Evolutionary conservation across 1,140 invertebrate species (phyloP), one percentile per base, ranked within the genome.

Genomic region (Ectropis grisescens): DNA sequence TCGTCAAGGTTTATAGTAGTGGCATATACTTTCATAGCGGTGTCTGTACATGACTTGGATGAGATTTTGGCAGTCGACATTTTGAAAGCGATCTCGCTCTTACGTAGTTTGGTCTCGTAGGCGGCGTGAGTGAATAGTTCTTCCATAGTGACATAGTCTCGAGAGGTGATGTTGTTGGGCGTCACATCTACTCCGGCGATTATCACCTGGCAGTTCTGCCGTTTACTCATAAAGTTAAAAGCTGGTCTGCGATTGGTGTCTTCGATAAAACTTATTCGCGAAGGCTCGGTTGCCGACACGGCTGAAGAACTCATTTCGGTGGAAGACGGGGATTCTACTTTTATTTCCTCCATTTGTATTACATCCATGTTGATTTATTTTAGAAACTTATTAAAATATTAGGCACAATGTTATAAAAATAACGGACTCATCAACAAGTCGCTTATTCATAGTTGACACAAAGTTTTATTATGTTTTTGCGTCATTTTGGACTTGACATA

Each of bases 1-100:
- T 79, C 71, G 70, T 81, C 71, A 69, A 81, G 69, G 51, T 60
- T 61, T 25, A 79, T 75, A 4, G 74, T 81, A 3, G 76, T 81
- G 1, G 68, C 68, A 44, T 64, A 79, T 4, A 74, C 64, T 42
- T 71, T 79, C 44, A 62, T 59, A 3, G 61, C 58, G 13, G 41
- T 33, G 7, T 68, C 59, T n/a, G n/a, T n/a, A n/a, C n/a, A n/a
- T 16, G 31, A 19, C 9, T 35, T 25, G 25, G 51, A 44, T 33
- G 39, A 52, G 0, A 50, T 37, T 22, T 56, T 56, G 1, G 55
- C 49, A 40, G 48, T 61, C 0, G 48, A 30, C 2, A 39, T 32
- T 47, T 65, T 70, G 1, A 61, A 16, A 14, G 13, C 40, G 1
- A 43, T 19, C n/a, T 70, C 68, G 33, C 67, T 66, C 16, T 50